Conservation (phyloP, 2,797 vertebrate genomes). For the Silurus aristotelis region DNA sequence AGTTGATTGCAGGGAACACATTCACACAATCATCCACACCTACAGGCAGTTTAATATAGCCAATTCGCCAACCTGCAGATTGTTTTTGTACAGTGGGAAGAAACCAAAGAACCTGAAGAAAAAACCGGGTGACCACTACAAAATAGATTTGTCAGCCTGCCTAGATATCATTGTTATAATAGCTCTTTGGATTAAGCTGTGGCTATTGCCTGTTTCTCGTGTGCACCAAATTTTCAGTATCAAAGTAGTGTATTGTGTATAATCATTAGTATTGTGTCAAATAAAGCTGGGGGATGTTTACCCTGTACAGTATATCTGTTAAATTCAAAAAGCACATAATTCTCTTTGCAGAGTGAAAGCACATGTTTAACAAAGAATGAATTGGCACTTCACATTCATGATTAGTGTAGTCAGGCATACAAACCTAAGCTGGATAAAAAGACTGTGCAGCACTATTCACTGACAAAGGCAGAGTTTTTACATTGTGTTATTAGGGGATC, state of each 20-base stretch:
- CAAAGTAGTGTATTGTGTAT: too few relatives aligned
- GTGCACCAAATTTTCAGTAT: neutral
- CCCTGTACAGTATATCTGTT: neutral
- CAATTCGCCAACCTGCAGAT: neutral
- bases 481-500: neutral
- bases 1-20: neutral
- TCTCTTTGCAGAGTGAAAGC: neutral
- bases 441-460: neutral
- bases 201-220: neutral
- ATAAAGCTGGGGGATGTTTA: neutral
- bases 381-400: neutral
- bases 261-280: neutral
- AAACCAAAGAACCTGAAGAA: neutral
- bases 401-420: neutral
- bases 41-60: neutral
- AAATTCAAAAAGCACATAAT: neutral
- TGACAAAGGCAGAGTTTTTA: neutral
- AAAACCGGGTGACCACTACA: neutral
- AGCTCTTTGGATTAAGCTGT: constrained; percentile 3
- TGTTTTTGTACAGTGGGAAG: neutral
- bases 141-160: constrained; percentile 6
- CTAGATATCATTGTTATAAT: constrained; percentile 2
- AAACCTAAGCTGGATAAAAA: neutral
- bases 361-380: neutral
- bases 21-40: neutral